These are phyloP conservation scores for Megalops atlanticus DNA, from an alignment of 2,113 vertebrate genomes.

Conservation along the genomic window DNA sequence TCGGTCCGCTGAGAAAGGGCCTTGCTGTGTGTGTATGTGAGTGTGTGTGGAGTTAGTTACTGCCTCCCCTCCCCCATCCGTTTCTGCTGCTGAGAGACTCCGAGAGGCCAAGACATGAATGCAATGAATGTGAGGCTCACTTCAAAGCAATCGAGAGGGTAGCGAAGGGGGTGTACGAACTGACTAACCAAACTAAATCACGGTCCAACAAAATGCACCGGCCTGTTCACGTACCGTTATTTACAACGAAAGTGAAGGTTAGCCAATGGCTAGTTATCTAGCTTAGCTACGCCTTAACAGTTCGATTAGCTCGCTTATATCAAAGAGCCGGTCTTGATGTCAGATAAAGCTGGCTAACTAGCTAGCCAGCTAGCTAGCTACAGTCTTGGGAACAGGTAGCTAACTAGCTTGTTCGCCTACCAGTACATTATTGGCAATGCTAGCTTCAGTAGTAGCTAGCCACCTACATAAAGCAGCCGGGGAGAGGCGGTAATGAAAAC, in stretches of 20 bases:
- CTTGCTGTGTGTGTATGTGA: conserved; percentile 49
- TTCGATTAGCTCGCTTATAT: background rate
- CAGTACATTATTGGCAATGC: too few relatives aligned
- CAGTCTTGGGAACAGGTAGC: background rate
- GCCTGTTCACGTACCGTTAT: background rate
- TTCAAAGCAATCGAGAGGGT: conserved; percentile 59
- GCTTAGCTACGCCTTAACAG: conserved; percentile 22
- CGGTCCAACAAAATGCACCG: background rate
- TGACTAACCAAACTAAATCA: background rate
- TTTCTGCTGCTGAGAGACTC: conserved; percentile 60
- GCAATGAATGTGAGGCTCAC: conserved; percentile 67
- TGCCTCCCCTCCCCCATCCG: conserved; percentile 73
- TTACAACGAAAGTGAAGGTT: conserved; percentile 5
- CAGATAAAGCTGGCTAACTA: background rate
- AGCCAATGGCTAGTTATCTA: background rate
- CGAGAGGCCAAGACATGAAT: conserved; percentile 72
- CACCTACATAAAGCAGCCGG: too few relatives aligned
- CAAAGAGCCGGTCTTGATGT: background rate
- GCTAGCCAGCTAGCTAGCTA: background rate
- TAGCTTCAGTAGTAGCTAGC: too few relatives aligned
- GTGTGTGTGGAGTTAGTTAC: conserved; percentile 65
- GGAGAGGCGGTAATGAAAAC: conserved; percentile 25
- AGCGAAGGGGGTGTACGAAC: conserved; percentile 41
- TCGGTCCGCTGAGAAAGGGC: conserved; percentile 68
- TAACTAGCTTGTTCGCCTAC: too few relatives aligned